Conservation (phyloP, 1,140 invertebrate species). For the Marisa cornuarietis region DNA sequence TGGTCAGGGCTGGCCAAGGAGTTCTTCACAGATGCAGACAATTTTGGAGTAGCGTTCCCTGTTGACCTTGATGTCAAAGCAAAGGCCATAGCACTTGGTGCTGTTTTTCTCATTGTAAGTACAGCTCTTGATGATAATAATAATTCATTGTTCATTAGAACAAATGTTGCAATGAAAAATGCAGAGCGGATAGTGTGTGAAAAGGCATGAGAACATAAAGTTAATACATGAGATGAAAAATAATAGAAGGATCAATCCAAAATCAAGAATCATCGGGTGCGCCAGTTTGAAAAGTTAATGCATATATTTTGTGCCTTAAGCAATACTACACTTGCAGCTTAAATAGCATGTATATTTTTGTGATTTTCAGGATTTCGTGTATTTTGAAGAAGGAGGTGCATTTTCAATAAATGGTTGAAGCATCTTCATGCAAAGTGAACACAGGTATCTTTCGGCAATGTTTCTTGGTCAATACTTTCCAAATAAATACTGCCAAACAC, state of each 20-base stretch:
- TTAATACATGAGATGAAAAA: not conserved
- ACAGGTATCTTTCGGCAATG: too few species aligned
- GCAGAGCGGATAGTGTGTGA: too few species aligned
- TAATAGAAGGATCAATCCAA: too few species aligned
- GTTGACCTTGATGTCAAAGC: conserved; percentile 82
- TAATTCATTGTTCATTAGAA: not conserved
- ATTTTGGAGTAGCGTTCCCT: conserved; percentile 83
- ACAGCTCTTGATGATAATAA: not conserved
- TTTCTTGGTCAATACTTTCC: too few species aligned
- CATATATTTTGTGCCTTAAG: too few species aligned
- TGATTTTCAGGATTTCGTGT: not conserved
- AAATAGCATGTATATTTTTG: not conserved
- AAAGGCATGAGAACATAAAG: not conserved
- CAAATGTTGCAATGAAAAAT: too few species aligned
- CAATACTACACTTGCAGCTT: not conserved
- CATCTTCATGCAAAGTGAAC: too few species aligned
- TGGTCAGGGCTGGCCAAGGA: conserved; percentile 79
- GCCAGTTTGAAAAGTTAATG: too few species aligned
- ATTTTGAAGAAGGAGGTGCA: not conserved
- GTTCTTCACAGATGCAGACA: conserved; percentile 79
- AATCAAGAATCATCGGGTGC: too few species aligned
- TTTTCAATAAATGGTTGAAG: too few species aligned
- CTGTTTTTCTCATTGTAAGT: conserved; percentile 69
- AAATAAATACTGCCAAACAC: too few species aligned
- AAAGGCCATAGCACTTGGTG: conserved; percentile 82